Evolutionary conservation across 1,140 invertebrate genomes (phyloP).

Genomic region (Pseudomyrmex pallidus): DNA sequence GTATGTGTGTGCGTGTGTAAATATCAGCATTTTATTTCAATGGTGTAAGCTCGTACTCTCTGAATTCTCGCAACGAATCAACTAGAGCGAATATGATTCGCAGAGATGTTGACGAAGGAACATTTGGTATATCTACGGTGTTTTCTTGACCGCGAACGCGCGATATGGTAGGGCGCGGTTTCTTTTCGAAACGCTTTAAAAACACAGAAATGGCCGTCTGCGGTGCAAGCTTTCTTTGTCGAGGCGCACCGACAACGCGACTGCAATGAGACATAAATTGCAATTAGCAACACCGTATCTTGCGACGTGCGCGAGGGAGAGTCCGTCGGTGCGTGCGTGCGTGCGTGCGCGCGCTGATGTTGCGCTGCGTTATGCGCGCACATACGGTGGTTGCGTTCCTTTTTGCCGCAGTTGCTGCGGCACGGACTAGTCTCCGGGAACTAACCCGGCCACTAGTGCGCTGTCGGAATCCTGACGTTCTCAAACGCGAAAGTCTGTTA

Average conservation of each 20-base stretch:
- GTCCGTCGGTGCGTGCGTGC: slow-evolving; percentile 42
- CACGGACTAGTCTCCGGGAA: slow-evolving; percentile 16
- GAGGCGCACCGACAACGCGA: slow-evolving; percentile 74
- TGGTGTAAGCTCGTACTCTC: neutral
- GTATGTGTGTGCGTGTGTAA: neutral
- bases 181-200: slow-evolving; percentile 76
- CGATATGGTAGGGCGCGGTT: slow-evolving; percentile 46
- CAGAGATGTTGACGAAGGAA: slow-evolving; percentile 11
- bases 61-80: slow-evolving; percentile 2
- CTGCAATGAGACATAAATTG: slow-evolving; percentile 83
- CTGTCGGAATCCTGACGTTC: slow-evolving; percentile 10
- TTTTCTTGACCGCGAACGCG: slow-evolving; percentile 37
- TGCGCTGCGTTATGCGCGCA: slow-evolving; percentile 43
- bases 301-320: too few relatives aligned
- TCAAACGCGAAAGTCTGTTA: slow-evolving; percentile 23
- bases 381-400: slow-evolving; percentile 52
- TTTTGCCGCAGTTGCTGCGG: slow-evolving; percentile 19
- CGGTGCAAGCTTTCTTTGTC: slow-evolving; percentile 78
- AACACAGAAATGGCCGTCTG: slow-evolving; percentile 78
- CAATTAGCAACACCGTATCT: slow-evolving; percentile 80
- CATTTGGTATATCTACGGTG: neutral
- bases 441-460: slow-evolving; percentile 1
- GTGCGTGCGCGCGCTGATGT: slow-evolving; percentile 40
- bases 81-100: slow-evolving; percentile 13
- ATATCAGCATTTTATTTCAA: slow-evolving; percentile 3